phyloP scores from a whole-genome alignment of 2,888 invertebrate species.

The Meta bourneti region DNA sequence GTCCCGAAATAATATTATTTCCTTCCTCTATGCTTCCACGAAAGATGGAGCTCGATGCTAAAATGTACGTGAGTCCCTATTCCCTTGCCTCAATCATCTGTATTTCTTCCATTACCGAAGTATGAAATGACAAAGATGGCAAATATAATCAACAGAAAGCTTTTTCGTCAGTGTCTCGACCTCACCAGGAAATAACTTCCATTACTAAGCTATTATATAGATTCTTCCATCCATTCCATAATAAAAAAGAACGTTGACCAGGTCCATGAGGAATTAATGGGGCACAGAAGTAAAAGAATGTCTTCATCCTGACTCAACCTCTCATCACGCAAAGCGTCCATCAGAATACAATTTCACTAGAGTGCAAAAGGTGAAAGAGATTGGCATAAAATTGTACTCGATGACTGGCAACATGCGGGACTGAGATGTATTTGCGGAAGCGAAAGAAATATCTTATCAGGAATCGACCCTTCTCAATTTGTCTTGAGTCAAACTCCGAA shows the following conservation, averaged over 20 bases:
- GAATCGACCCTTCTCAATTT: too few species aligned
- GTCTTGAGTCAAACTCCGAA: too few species aligned
- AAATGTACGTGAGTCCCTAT: not conserved
- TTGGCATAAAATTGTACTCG: not conserved
- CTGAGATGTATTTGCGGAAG: too few species aligned
- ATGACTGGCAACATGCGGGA: not conserved
- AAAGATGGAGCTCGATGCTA: not conserved
- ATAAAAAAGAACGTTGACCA: not conserved
- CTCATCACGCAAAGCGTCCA: constrained; percentile 24
- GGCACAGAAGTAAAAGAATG: not conserved
- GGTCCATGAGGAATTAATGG: not conserved
- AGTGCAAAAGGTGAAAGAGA: not conserved
- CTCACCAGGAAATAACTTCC: not conserved
- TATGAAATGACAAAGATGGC: not conserved
- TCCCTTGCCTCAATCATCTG: not conserved
- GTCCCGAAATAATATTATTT: too few species aligned
- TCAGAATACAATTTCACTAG: not conserved
- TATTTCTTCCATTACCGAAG: not conserved
- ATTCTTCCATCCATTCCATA: not conserved
- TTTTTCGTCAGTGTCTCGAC: not conserved
- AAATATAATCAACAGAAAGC: not conserved
- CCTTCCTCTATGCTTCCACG: too few species aligned
- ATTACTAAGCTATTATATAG: not conserved
- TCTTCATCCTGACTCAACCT: not conserved
- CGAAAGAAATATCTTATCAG: too few species aligned